Base-by-base conservation (phyloP, 1,140 invertebrate genomes). In the Hypothenemus hampei region DNA sequence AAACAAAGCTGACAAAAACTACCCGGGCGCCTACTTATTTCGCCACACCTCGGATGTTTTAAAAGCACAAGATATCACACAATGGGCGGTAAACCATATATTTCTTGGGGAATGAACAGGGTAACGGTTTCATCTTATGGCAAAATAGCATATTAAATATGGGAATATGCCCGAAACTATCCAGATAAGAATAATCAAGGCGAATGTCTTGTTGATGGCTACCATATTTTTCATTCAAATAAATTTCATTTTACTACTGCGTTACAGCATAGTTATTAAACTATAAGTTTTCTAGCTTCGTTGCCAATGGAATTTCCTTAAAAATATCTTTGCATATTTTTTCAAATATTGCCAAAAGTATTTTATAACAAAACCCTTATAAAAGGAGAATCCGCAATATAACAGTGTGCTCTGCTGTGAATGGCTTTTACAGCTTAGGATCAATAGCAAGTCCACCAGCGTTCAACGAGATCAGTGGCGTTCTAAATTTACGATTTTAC, bases 371-470 rank as follows among this genome's bases (percentile, higher is more conserved):
- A n/a, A n/a, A n/a, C n/a, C n/a, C n/a, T n/a, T n/a, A n/a, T n/a
- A 47, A 24, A 19, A n/a, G 22, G 52, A 20, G 44, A 55, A 55
- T 55, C 43, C 52, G 52, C 41, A 55, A 55, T 55, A 29, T 55
- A 40, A 40, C 48, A 40, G 39, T 51, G 37, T n/a, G 10, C 36
- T 35, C 37, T 51, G 24, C 39, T 33, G 41, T 51, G 48, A 51
- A 51, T 51, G 48, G 48, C 48, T 51, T 40, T 43, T 51, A 41
- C 48, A 51, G 48, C 23, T 41, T 43, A 18, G 49, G 52, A 55
- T 55, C 52, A 55, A 55, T 55, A 55, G 41, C 18, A 23, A 47
- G 52, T 55, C 52, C 52, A n/a, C n/a, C n/a, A 46, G 52, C 26
- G 52, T 21, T 43, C 16, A 53, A 36, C 40, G 10, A 10, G 8